A percentile compares a stretch with the other conserved stretches of the same genome.
These are phyloP conservation scores for Eumaeus atala DNA, from an alignment of 1,140 invertebrate species.

Conservation along the genomic window DNA sequence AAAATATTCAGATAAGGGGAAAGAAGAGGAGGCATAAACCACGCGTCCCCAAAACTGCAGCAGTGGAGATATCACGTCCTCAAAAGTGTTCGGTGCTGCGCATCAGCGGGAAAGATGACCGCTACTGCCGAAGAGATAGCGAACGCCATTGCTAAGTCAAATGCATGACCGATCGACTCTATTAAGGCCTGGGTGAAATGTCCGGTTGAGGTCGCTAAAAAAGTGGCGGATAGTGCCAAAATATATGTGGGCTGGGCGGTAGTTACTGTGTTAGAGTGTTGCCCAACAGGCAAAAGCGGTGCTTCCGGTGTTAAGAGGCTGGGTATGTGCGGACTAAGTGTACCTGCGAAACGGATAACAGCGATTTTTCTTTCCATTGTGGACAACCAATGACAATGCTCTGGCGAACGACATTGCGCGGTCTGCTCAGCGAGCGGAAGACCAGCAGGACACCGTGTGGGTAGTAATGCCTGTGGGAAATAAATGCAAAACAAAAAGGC, in stretches of 20 bases:
- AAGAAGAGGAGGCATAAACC: too few species aligned
- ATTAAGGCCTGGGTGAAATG: constrained; percentile 11
- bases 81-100: constrained; percentile 11
- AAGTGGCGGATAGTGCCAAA: too few species aligned
- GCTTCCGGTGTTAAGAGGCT: constrained; percentile 11
- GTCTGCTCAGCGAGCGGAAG: too few species aligned
- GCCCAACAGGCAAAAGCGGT: constrained; percentile 3
- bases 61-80: constrained; percentile 11
- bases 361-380: constrained; percentile 16
- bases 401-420: constrained; percentile 6
- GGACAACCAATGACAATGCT: constrained; percentile 10
- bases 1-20: too few species aligned
- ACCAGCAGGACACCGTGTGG: too few species aligned
- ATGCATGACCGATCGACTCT: not conserved
- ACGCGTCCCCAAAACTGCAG: too few species aligned
- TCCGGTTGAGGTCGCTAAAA: constrained; percentile 20
- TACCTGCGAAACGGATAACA: constrained; percentile 9
- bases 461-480: too few species aligned
- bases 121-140: too few species aligned
- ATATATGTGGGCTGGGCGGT: constrained; percentile 2
- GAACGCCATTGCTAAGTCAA: not conserved
- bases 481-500: too few species aligned
- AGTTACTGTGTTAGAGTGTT: not conserved
- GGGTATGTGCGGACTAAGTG: constrained; percentile 13
- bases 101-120: constrained; percentile 13